A percentile compares a stretch with the other conserved stretches of the same genome.
Evolutionary conservation across 2,888 invertebrate species (phyloP).

Genomic region (Tholera decimalis): DNA sequence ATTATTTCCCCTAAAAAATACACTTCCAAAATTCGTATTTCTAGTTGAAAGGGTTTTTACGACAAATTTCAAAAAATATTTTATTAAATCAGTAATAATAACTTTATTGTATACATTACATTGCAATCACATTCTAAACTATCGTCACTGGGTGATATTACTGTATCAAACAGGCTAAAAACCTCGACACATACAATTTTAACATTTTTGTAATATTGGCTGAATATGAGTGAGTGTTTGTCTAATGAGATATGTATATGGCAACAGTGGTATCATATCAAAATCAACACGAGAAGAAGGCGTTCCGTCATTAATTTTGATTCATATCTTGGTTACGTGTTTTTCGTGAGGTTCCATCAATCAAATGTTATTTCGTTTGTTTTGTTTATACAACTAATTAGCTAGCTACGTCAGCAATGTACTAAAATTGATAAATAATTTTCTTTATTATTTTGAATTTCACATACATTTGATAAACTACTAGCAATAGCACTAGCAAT

Average conservation of each 20-base stretch:
- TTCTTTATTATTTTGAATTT: no score
- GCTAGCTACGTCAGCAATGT: neutral
- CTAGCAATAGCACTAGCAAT: neutral
- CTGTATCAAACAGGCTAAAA: no score
- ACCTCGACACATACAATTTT: neutral
- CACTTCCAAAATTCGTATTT: no score
- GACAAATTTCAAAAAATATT: no score
- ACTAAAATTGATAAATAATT: no score
- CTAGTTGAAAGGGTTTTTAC: no score
- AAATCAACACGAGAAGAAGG: slow-evolving; percentile 4
- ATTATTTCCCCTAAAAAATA: no score
- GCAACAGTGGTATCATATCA: slow-evolving; percentile 7
- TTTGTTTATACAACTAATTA: neutral
- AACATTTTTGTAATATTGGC: neutral
- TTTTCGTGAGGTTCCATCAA: slow-evolving; percentile 22
- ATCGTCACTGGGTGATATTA: no score
- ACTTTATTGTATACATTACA: no score
- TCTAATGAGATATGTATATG: slow-evolving; percentile 1
- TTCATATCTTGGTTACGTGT: slow-evolving; percentile 34
- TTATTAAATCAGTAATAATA: no score
- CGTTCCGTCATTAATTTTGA: slow-evolving; percentile 34
- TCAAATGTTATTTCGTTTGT: slow-evolving; percentile 2
- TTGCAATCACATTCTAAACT: no score
- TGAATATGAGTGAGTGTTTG: neutral
- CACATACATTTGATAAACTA: neutral